Percentiles rank a stretch among this genome's conserved stretches.
phyloP scores from a whole-genome alignment of 2,113 vertebrate genomes.

The Orycteropus afer region DNA sequence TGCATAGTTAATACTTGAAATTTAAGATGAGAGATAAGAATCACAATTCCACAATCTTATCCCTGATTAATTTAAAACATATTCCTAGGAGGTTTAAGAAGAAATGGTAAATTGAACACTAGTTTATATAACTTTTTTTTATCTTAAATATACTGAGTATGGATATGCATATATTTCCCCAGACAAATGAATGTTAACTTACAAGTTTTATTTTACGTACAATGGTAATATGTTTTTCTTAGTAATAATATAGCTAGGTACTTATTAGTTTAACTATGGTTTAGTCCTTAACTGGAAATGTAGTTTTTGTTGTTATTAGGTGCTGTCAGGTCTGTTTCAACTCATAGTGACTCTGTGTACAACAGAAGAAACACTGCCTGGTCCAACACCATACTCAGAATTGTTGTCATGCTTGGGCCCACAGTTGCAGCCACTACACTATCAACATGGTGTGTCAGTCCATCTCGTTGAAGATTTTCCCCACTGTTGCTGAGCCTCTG shows the following conservation, averaged over 20 bases:
- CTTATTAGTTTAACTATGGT: not conserved
- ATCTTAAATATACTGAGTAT: not conserved
- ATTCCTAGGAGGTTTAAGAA: not conserved
- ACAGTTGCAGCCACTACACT: no score
- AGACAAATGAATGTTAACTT: not conserved
- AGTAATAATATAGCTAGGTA: not conserved
- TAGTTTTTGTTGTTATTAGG: no score
- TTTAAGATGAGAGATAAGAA: not conserved
- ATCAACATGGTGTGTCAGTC: no score
- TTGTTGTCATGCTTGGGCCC: no score
- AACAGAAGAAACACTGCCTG: no score
- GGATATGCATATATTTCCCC: not conserved
- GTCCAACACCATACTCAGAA: no score
- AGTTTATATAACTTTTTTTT: not conserved
- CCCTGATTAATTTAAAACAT: not conserved
- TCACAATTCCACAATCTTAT: not conserved
- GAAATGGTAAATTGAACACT: not conserved
- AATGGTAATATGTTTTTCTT: not conserved
- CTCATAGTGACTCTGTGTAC: no score
- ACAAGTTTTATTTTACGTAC: slow-evolving; percentile 25
- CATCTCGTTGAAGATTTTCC: no score
- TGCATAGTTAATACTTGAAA: not conserved
- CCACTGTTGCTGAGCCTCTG: no score
- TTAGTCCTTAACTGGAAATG: slow-evolving; percentile 2
- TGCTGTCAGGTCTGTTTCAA: no score